Conservation (phyloP, 2,113 vertebrate species). For the Rissa tridactyla region DNA sequence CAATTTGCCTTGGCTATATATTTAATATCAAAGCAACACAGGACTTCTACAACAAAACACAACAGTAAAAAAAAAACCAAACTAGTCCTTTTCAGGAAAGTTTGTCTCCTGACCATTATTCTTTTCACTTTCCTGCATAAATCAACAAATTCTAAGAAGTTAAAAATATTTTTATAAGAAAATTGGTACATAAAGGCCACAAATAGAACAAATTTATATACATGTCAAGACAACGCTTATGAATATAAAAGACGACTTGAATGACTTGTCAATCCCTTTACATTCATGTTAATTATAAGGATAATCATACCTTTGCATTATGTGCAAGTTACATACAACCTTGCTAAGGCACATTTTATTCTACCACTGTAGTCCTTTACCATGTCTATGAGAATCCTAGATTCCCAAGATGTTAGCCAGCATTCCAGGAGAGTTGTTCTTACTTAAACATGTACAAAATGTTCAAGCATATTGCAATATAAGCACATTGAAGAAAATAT, state of each 20-base stretch:
- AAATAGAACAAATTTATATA: not conserved
- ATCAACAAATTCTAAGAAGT: not conserved
- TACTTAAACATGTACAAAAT: not conserved
- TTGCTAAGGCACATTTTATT: not conserved
- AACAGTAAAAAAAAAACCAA: not conserved
- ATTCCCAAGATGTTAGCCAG: not conserved
- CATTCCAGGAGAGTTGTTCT: rapidly evolving
- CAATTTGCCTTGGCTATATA: not conserved
- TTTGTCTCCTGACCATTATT: not conserved
- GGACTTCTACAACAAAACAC: not conserved
- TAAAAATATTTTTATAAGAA: not conserved
- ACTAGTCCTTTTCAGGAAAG: not conserved
- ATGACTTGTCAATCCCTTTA: not conserved
- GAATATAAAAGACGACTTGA: not conserved
- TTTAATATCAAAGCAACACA: not conserved
- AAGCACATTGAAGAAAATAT: not conserved
- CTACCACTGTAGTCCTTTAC: not conserved
- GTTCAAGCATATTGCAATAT: not conserved
- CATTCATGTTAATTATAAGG: rapidly evolving
- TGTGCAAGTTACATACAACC: not conserved
- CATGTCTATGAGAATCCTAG: not conserved
- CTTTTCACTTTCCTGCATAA: not conserved
- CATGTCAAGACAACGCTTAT: not conserved
- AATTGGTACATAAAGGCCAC: not conserved
- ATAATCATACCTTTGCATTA: not conserved